Evolutionary conservation across 2,797 vertebrate genomes (phyloP).

Genomic region (Petrocephalus sullivani): DNA sequence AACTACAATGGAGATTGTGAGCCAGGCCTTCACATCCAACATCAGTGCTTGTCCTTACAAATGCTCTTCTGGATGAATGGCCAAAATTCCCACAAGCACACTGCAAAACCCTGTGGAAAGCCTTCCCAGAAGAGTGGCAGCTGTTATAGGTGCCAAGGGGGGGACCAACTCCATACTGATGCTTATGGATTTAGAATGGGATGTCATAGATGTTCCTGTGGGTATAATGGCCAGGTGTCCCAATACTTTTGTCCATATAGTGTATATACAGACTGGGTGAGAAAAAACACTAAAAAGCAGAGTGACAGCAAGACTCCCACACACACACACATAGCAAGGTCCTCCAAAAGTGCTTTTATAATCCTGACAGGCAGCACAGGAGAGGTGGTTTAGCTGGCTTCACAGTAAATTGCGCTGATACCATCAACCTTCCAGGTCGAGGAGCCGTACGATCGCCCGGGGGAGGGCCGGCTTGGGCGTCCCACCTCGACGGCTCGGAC

Average conservation of each 20-base stretch:
- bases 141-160: not conserved
- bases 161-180: not conserved
- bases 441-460: slow-evolving; percentile 49
- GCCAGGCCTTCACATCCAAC: not conserved
- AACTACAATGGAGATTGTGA: not conserved
- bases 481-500: slow-evolving; percentile 75
- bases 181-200: not conserved
- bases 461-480: slow-evolving; percentile 34
- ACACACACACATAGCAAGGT: not conserved
- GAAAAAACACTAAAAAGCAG: not conserved
- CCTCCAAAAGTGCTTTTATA: not conserved
- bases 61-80: not conserved
- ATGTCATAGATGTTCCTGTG: not conserved
- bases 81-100: not conserved
- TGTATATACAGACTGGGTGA: not conserved
- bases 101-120: not conserved
- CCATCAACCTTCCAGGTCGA: slow-evolving; percentile 33
- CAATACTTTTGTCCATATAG: not conserved
- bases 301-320: not conserved
- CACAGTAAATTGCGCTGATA: slow-evolving; percentile 40
- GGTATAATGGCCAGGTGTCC: not conserved
- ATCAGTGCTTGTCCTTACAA: not conserved
- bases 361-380: not conserved
- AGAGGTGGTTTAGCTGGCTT: slow-evolving; percentile 29
- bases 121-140: not conserved